phyloP scores from a whole-genome alignment of 2,113 vertebrate species.

The Phocoena phocoena region DNA sequence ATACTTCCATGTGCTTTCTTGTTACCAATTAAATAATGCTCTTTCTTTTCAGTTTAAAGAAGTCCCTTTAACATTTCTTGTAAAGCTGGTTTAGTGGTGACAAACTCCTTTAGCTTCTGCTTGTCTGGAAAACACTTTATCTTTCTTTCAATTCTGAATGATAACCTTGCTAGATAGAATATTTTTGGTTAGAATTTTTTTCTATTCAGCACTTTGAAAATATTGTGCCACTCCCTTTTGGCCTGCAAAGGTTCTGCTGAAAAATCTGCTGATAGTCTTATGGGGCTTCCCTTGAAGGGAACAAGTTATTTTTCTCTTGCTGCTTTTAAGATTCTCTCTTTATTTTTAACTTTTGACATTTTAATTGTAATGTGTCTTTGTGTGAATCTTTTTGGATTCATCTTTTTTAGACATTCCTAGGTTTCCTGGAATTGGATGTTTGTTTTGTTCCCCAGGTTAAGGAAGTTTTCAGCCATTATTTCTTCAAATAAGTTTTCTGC shows the following conservation, averaged over 20 bases:
- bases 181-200: not conserved
- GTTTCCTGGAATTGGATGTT: not conserved
- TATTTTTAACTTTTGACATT: not conserved
- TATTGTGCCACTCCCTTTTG: not conserved
- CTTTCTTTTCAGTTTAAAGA: not conserved
- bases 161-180: not conserved
- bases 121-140: not conserved
- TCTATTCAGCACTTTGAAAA: not conserved
- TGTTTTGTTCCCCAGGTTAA: not conserved
- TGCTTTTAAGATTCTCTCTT: not conserved
- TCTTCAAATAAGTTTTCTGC: not conserved
- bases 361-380: not conserved
- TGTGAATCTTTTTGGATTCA: not conserved
- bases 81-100: not conserved
- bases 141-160: not conserved
- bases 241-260: not conserved
- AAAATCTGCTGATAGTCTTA: not conserved
- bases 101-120: not conserved
- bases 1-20: not conserved
- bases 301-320: not conserved
- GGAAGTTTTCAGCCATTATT: not conserved
- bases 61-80: not conserved
- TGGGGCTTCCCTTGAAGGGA: not conserved
- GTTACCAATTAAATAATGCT: not conserved
- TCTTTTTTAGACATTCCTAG: not conserved